phyloP scores from a whole-genome alignment of 2,797 vertebrate genomes.

The Peromyscus aztecus region DNA sequence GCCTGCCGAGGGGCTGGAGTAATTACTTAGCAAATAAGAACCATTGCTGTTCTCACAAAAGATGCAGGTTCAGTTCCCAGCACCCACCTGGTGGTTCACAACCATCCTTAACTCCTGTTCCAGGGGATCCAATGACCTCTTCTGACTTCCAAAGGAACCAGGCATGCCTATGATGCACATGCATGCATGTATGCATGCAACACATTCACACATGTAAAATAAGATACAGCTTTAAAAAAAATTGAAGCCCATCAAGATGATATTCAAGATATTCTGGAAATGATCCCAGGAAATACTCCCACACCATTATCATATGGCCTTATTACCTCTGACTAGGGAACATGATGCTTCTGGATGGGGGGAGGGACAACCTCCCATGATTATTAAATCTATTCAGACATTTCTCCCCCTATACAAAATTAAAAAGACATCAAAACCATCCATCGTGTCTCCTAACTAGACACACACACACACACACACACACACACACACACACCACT shows the following conservation, averaged over 20 bases:
- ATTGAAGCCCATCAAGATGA: background rate
- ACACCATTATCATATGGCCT: background rate
- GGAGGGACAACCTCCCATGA: background rate
- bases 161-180: background rate
- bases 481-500: no score
- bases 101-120: background rate
- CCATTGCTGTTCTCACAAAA: no score
- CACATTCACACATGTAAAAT: background rate
- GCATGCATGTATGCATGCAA: background rate
- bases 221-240: background rate
- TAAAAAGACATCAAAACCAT: slow-evolving; percentile 27
- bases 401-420: background rate
- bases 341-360: background rate
- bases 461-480: no score
- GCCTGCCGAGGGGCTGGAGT: background rate
- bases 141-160: background rate
- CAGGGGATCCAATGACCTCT: background rate
- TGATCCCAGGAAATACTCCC: background rate
- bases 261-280: background rate
- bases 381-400: background rate
- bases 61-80: background rate
- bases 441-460: background rate
- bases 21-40: background rate
- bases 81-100: background rate
- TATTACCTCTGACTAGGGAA: background rate